Percentiles rank a stretch among this genome's conserved stretches.
Evolutionary conservation across 2,113 vertebrate species (phyloP).

Genomic region (Platanista minor): DNA sequence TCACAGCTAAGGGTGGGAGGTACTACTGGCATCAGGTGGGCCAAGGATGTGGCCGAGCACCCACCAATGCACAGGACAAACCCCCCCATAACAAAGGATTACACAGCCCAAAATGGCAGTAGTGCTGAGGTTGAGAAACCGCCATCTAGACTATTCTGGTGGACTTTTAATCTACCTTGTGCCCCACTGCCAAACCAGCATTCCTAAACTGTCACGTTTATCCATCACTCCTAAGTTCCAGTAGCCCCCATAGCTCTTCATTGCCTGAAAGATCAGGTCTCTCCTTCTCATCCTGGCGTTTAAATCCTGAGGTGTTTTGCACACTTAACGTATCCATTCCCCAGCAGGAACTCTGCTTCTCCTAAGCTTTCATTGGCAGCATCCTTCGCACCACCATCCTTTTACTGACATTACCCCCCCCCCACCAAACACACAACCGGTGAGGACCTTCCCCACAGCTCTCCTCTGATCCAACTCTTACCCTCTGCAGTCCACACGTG

Average conservation of each 20-base stretch:
- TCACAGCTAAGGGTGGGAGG: background rate
- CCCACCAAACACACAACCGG: background rate
- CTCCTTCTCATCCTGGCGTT: background rate
- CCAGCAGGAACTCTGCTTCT: background rate
- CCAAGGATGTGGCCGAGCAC: background rate
- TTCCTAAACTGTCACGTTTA: background rate
- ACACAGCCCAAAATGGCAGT: background rate
- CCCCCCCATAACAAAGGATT: background rate
- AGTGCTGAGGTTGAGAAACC: background rate
- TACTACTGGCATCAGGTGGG: background rate
- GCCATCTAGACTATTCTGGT: background rate
- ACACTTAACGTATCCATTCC: background rate
- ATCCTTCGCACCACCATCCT: background rate
- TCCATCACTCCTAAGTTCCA: background rate
- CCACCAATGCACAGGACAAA: background rate
- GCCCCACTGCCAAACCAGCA: background rate
- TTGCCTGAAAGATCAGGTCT: background rate
- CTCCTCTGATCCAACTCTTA: background rate
- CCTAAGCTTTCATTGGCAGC: background rate
- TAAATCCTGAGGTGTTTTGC: background rate
- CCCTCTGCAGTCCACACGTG: background rate
- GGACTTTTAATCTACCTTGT: background rate
- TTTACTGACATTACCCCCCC: background rate
- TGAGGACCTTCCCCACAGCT: background rate
- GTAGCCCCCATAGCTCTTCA: background rate